Base-by-base conservation (phyloP, 2,797 vertebrate species). In the Helicolenus hilgendorfi region DNA sequence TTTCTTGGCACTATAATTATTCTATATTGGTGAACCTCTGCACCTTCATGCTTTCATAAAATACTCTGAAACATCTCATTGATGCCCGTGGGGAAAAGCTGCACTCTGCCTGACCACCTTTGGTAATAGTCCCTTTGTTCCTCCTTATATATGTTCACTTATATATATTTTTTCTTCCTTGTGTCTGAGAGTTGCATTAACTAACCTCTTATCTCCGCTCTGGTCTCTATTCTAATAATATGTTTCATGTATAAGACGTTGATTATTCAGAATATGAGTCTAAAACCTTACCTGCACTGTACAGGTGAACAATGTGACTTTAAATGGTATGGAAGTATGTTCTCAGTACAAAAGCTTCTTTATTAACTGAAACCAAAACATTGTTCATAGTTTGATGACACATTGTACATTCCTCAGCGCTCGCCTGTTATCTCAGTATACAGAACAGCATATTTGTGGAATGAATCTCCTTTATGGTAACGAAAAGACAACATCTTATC, bases 341-440 rank as follows among this genome's bases (percentile, higher is more conserved):
- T 85, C 49, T 63, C 36, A 81, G 15, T 20, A 72, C 67, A 85
- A 77, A 70, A 33, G 18, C 55, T 76, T 88, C 7, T 68, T 77
- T 55, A 68, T 83, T 18, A 65, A 65, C 55, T 22, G 5, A 26
- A 80, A 69, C 81, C 62, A 35, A 63, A 67, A 75, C 80, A 87
- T 81, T 85, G 60, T 85, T 79, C 55, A 45, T 77, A 73, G 7
- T 81, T 81, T 64, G 5, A 15, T 75, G 38, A 73, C 4, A 4
- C 62, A n/a, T 62, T 29, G 38, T 71, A 73, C 88, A 89, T 91
- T 91, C 79, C 85, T 68, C 24, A 67, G 71, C 65, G 45, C 80
- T 77, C 72, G 75, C 76, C 77, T 76, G 31, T 64, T 74, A 87
- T 85, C 76, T 71, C 9, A 2, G 38, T 10, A 24, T n/a, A 53